These are phyloP conservation scores for Elmis aenea DNA, from an alignment of 2,888 invertebrate genomes.

Conservation along the genomic window DNA sequence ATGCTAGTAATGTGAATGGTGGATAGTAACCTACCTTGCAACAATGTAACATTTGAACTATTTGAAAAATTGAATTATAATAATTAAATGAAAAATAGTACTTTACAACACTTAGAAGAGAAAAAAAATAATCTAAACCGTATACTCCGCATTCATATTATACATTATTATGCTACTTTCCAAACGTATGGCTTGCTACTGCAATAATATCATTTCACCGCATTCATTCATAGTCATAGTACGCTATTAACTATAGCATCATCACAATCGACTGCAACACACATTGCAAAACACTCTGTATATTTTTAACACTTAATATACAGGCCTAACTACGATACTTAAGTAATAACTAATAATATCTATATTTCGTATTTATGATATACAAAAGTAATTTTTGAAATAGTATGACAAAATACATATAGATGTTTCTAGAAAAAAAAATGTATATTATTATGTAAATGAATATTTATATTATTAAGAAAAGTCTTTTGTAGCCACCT, in stretches of 20 bases:
- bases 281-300: conserved; percentile 45
- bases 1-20: too few relatives aligned
- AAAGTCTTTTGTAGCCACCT: conserved; percentile 47
- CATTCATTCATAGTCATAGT: conserved; percentile 14
- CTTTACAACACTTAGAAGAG: too few relatives aligned
- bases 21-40: too few relatives aligned
- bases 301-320: conserved; percentile 50
- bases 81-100: too few relatives aligned
- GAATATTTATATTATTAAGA: conserved; percentile 45
- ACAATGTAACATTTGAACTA: too few relatives aligned
- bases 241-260: conserved; percentile 26
- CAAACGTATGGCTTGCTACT: conserved; percentile 18
- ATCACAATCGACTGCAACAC: conserved; percentile 43
- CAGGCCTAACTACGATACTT: conserved; percentile 49
- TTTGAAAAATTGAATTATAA: too few relatives aligned
- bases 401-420: conserved; percentile 43
- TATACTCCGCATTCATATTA: too few relatives aligned
- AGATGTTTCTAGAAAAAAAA: conserved; percentile 46
- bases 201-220: conserved; percentile 23
- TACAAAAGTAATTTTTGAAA: conserved; percentile 46
- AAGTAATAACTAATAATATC: conserved; percentile 48
- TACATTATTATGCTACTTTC: too few relatives aligned
- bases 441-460: conserved; percentile 45
- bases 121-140: too few relatives aligned
- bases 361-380: conserved; percentile 47